Evolutionary conservation across 2,888 invertebrate genomes (phyloP), one percentile per base, ranked within the genome.

Genomic region (Gymnoscelis rufifasciata): DNA sequence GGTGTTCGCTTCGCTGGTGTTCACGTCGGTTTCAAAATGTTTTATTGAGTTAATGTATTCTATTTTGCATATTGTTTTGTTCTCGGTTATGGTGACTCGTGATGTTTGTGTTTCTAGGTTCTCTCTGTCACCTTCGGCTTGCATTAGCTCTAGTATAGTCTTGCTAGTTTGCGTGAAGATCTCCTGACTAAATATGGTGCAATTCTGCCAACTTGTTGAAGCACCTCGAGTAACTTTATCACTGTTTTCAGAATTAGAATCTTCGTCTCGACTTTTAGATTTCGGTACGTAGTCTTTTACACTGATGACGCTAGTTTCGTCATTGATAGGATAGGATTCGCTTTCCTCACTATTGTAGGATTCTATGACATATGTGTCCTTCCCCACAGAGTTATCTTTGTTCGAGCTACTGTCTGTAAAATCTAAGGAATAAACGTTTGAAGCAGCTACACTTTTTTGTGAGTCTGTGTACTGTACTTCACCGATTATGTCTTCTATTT

Each of bases 81-180:
- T 78, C 62, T 80, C 75, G 10, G 67, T 72, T 47, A 87, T 71
- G 7, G 83, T 83, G 39, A 81, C 51, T 12, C 71, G 66, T 2
- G 87, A 88, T 0, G 88, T 88, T 65, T 88, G 88, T 0, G 88
- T 88, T 49, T 83, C 72, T 31, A 86, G 60, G 1, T 28, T 72
- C 72, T 13, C 54, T 59, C 24, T 68, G 47, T 6, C 49, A 24
- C 55, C 59, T n/a, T 83, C 83, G 8, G 61, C 62, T 58, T 82
- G 74, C 4, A 86, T 88, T 40, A 90, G 60, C 57, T 90, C 79
- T 28, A 91, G 68, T 35, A 90, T 87, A 1, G 91, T 91, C 74
- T 89, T 90, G 56, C 90, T 90, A 0, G 91, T 91, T 71, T 91
- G 91, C 6, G 91, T 90, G 50, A 71, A 83, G 12, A 68, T 80